A percentile compares a stretch with the other conserved stretches of the same genome.
These are phyloP conservation scores for Drosophila merina DNA, from an alignment of 2,888 invertebrate genomes.

Conservation along the genomic window DNA sequence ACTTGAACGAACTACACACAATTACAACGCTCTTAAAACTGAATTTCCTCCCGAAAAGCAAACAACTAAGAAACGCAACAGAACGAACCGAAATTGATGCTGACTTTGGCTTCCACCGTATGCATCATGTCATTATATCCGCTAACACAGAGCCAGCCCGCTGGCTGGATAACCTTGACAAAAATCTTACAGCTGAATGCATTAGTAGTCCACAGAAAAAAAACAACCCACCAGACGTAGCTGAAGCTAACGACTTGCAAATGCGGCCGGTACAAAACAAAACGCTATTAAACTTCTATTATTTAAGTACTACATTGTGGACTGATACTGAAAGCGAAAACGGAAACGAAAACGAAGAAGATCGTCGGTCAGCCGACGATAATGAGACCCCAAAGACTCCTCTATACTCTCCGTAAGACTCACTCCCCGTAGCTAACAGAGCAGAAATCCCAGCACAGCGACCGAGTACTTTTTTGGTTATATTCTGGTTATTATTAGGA, in stretches of 20 bases:
- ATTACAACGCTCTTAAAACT: conserved; percentile 62
- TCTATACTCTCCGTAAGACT: conserved; percentile 13
- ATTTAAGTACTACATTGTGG: conserved; percentile 81
- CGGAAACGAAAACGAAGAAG: conserved; percentile 49
- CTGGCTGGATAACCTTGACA: conserved; percentile 80
- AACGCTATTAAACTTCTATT: conserved; percentile 80
- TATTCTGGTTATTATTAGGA: no score
- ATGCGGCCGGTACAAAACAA: conserved; percentile 66
- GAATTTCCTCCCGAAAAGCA: conserved; percentile 46
- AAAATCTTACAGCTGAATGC: conserved; percentile 83
- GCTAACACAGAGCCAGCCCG: conserved; percentile 47
- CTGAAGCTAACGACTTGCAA: conserved; percentile 59
- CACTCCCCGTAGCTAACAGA: conserved; percentile 73
- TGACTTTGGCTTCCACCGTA: conserved; percentile 46
- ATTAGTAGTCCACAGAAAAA: conserved; percentile 80
- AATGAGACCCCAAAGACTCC: conserved; percentile 66
- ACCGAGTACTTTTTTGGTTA: conserved; percentile 69
- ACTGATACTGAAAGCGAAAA: conserved; percentile 69
- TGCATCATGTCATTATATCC: conserved; percentile 79
- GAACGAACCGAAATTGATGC: conserved; percentile 50
- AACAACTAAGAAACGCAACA: conserved; percentile 17
- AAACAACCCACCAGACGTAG: conserved; percentile 13
- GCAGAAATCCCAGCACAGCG: conserved; percentile 78
- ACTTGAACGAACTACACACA: conserved; percentile 72
- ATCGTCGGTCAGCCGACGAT: conserved; percentile 65